A percentile compares a stretch with the other conserved stretches of the same genome.
Conservation (phyloP, 2,888 invertebrate genomes). For the Scrobipalpa costella region DNA sequence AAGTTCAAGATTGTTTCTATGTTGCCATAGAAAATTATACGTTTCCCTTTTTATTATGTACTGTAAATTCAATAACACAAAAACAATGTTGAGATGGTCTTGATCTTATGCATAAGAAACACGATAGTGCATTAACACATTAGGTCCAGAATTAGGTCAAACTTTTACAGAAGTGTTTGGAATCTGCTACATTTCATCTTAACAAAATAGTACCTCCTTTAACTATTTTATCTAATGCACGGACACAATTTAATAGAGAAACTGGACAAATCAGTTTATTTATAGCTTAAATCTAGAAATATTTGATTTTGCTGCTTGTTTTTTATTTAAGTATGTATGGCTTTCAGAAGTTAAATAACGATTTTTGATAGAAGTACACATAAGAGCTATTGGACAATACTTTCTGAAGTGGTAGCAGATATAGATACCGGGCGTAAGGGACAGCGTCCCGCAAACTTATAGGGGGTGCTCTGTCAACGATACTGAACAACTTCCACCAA, state of each 20-base stretch:
- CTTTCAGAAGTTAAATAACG: not conserved
- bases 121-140: too few relatives aligned
- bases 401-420: too few relatives aligned
- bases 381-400: too few relatives aligned
- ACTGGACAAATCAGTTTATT: not conserved
- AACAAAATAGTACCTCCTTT: not conserved
- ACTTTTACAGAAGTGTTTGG: too few relatives aligned
- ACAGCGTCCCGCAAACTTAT: too few relatives aligned
- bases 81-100: not conserved
- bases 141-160: too few relatives aligned
- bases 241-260: not conserved
- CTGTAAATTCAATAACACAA: not conserved
- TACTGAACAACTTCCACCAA: too few relatives aligned
- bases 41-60: not conserved
- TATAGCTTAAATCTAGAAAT: not conserved
- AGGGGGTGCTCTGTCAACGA: too few relatives aligned
- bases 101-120: not conserved
- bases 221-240: constrained; percentile 2
- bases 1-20: not conserved
- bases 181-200: too few relatives aligned
- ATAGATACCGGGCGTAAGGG: too few relatives aligned
- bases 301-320: not conserved
- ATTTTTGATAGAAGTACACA: not conserved
- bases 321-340: not conserved
- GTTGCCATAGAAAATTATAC: too few relatives aligned